Conservation (phyloP, 1,140 invertebrate species). For the Diachasmimorpha longicaudata region DNA sequence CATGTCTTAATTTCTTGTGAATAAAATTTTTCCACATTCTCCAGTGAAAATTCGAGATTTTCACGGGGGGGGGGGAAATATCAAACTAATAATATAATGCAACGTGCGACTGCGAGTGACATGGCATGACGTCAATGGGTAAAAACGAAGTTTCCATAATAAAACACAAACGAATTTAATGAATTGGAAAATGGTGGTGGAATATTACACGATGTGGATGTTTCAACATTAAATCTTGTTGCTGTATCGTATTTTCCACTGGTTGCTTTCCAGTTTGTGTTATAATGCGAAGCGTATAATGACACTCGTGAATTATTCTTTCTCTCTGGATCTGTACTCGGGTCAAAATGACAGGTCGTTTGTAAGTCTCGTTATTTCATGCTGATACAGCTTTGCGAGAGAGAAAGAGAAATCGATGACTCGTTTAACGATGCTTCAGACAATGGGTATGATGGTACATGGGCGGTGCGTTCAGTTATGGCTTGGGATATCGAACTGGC, state of each 20-base stretch:
- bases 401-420: constrained; percentile 12
- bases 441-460: neutral
- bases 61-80: neutral
- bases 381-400: neutral
- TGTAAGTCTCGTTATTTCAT: neutral
- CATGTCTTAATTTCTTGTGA: too few relatives aligned
- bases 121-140: neutral
- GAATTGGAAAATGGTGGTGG: neutral
- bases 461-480: neutral
- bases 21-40: too few relatives aligned
- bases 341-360: constrained; percentile 16
- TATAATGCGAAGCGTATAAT: neutral
- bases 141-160: neutral
- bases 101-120: neutral
- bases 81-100: neutral
- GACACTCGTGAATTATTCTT: neutral
- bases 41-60: neutral
- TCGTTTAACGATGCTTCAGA: constrained; percentile 19
- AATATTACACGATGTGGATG: neutral
- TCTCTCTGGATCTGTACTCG: neutral
- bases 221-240: neutral
- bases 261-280: neutral
- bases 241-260: neutral
- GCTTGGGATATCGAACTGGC: neutral
- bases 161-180: neutral